These are phyloP conservation scores for Mactromeris polynyma DNA, from an alignment of 2,888 invertebrate species.

Conservation along the genomic window DNA sequence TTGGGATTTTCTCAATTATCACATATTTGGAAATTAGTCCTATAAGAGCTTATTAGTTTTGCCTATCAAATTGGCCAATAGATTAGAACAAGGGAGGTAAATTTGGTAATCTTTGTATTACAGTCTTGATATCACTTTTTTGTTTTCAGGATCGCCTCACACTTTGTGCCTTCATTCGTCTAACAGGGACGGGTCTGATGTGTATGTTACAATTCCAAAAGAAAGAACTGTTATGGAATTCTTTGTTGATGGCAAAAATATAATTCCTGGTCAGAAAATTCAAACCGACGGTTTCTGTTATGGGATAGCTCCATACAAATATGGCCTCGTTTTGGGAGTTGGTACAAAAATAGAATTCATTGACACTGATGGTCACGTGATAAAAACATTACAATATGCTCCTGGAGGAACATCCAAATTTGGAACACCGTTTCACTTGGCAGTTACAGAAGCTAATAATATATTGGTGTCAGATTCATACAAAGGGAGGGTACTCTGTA, in stretches of 20 bases:
- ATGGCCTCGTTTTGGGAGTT: slow-evolving; percentile 62
- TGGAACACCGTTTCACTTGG: slow-evolving; percentile 63
- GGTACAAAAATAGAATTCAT: slow-evolving; percentile 65
- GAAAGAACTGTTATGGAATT: slow-evolving; percentile 56
- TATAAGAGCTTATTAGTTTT: too few species aligned
- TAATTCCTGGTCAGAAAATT: slow-evolving; percentile 51
- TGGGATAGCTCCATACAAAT: slow-evolving; percentile 65
- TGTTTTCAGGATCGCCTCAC: slow-evolving; percentile 56
- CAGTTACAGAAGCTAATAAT: slow-evolving; percentile 50
- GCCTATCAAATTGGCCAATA: too few species aligned
- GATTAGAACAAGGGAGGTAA: too few species aligned
- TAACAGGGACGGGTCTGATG: slow-evolving; percentile 56
- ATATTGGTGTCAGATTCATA: slow-evolving; percentile 57
- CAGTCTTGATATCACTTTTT: too few species aligned
- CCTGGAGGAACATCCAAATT: slow-evolving; percentile 56
- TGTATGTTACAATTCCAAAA: slow-evolving; percentile 64
- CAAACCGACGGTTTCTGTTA: slow-evolving; percentile 67
- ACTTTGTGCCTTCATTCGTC: slow-evolving; percentile 65
- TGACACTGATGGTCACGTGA: slow-evolving; percentile 57
- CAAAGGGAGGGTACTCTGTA: slow-evolving; percentile 44
- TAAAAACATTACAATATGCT: slow-evolving; percentile 48
- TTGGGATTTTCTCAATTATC: too few species aligned
- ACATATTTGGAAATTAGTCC: too few species aligned
- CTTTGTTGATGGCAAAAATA: slow-evolving; percentile 47
- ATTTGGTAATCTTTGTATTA: too few species aligned